A percentile compares a stretch with the other conserved stretches of the same genome.
Conservation (phyloP, 53 echinoderm and acorn worm species). For the Glandiceps talaboti region DNA sequence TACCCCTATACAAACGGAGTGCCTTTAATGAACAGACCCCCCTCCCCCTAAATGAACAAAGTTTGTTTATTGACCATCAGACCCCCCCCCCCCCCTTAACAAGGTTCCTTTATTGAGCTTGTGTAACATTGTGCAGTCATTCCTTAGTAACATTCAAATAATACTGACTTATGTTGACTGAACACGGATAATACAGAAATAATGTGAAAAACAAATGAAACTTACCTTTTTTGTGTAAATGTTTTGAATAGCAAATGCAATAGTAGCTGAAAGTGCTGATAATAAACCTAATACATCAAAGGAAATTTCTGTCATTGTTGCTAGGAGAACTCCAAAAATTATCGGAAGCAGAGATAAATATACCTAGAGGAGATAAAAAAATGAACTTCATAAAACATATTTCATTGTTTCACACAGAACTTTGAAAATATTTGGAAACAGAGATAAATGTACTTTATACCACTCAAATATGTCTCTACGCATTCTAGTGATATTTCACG, state of each 20-base stretch:
- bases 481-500: too few relatives aligned
- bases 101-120: too few relatives aligned
- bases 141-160: neutral
- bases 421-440: too few relatives aligned
- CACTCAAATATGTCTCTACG: too few relatives aligned
- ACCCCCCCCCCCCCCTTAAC: too few relatives aligned
- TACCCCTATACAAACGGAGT: too few relatives aligned
- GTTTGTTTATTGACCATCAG: too few relatives aligned
- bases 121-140: neutral
- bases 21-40: too few relatives aligned
- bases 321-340: slow-evolving; percentile 84
- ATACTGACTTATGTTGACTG: neutral
- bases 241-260: slow-evolving; percentile 95
- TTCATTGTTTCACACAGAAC: too few relatives aligned
- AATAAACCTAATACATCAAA: slow-evolving; percentile 57
- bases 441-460: too few relatives aligned
- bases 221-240: slow-evolving; percentile 98
- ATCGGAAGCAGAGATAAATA: slow-evolving; percentile 82
- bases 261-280: slow-evolving; percentile 59
- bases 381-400: too few relatives aligned
- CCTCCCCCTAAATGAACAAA: too few relatives aligned
- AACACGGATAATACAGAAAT: neutral
- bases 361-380: slow-evolving; percentile 38
- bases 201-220: neutral
- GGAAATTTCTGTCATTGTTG: slow-evolving; percentile 87